Conservation (phyloP, 2,113 vertebrate species). For the Fregetta grallaria region DNA sequence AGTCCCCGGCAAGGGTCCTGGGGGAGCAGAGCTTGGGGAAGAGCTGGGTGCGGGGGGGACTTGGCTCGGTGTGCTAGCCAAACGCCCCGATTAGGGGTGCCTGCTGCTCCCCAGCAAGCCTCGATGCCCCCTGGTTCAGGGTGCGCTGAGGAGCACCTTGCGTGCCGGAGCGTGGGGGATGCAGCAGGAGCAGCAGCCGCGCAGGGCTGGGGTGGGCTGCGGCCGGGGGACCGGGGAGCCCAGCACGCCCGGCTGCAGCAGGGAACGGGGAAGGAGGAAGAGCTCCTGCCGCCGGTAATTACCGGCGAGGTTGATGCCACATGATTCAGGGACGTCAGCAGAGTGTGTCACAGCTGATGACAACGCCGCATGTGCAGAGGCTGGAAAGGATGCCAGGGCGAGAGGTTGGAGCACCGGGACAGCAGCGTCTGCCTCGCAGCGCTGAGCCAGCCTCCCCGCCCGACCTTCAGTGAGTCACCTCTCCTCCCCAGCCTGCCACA, state of each 20-base stretch:
- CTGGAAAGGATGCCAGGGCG: neutral
- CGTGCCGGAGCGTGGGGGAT: neutral
- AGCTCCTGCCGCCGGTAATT: neutral
- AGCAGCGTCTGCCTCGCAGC: neutral
- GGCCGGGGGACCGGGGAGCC: fast-evolving
- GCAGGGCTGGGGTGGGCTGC: neutral
- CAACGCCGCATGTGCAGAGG: constrained; percentile 42
- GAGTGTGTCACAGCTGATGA: constrained; percentile 46
- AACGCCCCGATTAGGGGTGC: neutral
- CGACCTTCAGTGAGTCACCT: neutral
- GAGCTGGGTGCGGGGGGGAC: neutral
- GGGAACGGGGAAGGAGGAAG: neutral
- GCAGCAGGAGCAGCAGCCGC: neutral
- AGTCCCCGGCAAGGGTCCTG: fast-evolving
- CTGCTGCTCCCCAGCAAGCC: neutral
- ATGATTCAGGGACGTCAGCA: constrained; percentile 49
- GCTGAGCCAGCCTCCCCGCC: neutral
- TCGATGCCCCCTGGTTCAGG: neutral
- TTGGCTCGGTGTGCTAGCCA: neutral
- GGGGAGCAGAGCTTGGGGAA: neutral
- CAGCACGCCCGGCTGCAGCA: neutral
- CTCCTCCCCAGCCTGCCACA: neutral
- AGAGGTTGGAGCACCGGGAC: neutral
- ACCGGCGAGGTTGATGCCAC: neutral
- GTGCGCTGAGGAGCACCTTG: neutral